phyloP scores from a whole-genome alignment of 2,888 invertebrate species.

The Hypolimnas misippus region DNA sequence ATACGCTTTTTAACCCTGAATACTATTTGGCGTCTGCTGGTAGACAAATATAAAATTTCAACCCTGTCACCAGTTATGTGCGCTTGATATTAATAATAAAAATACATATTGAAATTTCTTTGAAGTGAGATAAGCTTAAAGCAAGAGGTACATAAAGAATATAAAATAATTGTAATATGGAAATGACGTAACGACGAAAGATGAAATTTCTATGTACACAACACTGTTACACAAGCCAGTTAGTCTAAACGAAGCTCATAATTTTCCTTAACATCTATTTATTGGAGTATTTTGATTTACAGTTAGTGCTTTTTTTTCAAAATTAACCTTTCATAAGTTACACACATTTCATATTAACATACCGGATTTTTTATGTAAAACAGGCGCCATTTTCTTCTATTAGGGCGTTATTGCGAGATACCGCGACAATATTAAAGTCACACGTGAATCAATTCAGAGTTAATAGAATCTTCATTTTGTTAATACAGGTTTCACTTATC shows the following conservation, averaged over 20 bases:
- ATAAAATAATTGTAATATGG: slow-evolving; percentile 41
- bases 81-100: slow-evolving; percentile 59
- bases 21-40: slow-evolving; percentile 56
- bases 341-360: slow-evolving; percentile 2
- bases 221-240: slow-evolving; percentile 79
- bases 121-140: slow-evolving; percentile 23
- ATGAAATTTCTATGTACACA: slow-evolving; percentile 64
- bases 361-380: not conserved
- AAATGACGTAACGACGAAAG: slow-evolving; percentile 53
- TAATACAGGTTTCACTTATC: slow-evolving; percentile 11
- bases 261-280: slow-evolving; percentile 80
- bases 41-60: slow-evolving; percentile 73
- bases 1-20: slow-evolving; percentile 40
- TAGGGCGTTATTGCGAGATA: no score
- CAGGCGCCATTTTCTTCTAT: slow-evolving; percentile 4
- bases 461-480: no score
- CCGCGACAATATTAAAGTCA: no score
- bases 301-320: slow-evolving; percentile 17
- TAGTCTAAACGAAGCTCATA: slow-evolving; percentile 82
- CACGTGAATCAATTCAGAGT: no score
- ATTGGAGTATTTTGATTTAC: slow-evolving; percentile 58
- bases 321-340: not conserved
- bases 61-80: slow-evolving; percentile 82
- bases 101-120: slow-evolving; percentile 26
- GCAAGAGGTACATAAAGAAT: slow-evolving; percentile 28